These are phyloP conservation scores for Arctia plantaginis DNA, from an alignment of 2,888 invertebrate species.

Conservation along the genomic window DNA sequence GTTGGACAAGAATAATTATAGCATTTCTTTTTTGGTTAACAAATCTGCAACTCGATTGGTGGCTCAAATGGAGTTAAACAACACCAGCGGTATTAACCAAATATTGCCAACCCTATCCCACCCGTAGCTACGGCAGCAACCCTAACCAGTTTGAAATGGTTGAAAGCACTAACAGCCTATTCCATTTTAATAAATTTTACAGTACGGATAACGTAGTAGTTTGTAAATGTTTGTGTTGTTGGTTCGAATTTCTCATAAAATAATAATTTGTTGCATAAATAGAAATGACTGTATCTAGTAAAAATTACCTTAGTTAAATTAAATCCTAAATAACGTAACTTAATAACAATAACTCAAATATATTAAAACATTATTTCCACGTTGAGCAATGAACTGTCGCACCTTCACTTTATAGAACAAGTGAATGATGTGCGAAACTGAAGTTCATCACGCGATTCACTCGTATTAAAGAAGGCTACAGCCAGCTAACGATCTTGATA, in stretches of 20 bases:
- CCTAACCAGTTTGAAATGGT: not conserved
- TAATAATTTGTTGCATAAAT: not conserved
- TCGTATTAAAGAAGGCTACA: not conserved
- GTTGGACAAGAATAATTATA: too few relatives aligned
- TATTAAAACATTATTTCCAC: not conserved
- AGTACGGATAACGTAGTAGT: not conserved
- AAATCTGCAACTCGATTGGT: not conserved
- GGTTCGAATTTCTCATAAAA: not conserved
- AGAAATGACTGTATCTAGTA: not conserved
- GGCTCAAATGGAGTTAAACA: not conserved
- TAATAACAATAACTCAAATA: not conserved
- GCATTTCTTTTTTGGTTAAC: too few relatives aligned
- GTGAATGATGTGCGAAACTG: not conserved
- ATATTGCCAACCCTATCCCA: not conserved
- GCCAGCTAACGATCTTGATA: not conserved
- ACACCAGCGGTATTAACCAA: not conserved
- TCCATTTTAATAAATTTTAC: not conserved
- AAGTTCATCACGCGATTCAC: slow-evolving; percentile 6
- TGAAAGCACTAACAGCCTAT: not conserved
- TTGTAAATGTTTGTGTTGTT: not conserved
- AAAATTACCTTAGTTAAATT: not conserved
- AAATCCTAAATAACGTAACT: not conserved
- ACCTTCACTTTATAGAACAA: not conserved
- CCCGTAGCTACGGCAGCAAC: not conserved
- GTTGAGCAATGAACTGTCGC: not conserved